Conservation (phyloP, 2,888 invertebrate species). For the Oegoconia quadripuncta region DNA sequence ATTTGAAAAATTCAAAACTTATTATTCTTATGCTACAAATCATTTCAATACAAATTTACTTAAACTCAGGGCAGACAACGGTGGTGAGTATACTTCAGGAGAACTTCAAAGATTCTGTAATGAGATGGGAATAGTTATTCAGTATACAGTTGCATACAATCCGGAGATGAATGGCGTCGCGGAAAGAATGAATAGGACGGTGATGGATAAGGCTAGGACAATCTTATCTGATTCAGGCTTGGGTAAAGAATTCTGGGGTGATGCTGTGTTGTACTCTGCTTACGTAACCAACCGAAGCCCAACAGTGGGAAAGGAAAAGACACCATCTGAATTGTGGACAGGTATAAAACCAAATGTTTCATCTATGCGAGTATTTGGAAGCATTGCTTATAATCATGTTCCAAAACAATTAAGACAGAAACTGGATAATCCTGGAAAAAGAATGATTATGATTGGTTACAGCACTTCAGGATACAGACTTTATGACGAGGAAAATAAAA, state of each 20-base stretch:
- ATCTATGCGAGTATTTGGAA: conserved; percentile 21
- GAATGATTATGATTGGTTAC: too few species aligned
- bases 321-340: conserved; percentile 2
- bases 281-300: conserved; percentile 5
- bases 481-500: too few species aligned
- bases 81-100: conserved; percentile 1
- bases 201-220: conserved; percentile 17
- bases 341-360: conserved; percentile 10
- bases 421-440: conserved; percentile 22
- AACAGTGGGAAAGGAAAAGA: background rate
- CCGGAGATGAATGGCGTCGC: conserved; percentile 19
- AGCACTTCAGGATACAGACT: too few species aligned
- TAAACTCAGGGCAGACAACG: conserved; percentile 9
- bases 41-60: conserved; percentile 13
- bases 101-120: conserved; percentile 12
- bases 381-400: conserved; percentile 19
- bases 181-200: conserved; percentile 19
- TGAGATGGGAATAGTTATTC: conserved; percentile 6
- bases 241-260: conserved; percentile 11
- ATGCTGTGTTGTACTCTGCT: conserved; percentile 7
- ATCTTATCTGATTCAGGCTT: conserved; percentile 16
- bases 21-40: conserved; percentile 8
- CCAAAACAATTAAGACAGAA: conserved; percentile 11
- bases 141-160: conserved; percentile 19
- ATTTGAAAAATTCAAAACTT: conserved; percentile 12